Evolutionary conservation across 2,113 vertebrate species (phyloP).

Genomic region (Baryphthengus martii): DNA sequence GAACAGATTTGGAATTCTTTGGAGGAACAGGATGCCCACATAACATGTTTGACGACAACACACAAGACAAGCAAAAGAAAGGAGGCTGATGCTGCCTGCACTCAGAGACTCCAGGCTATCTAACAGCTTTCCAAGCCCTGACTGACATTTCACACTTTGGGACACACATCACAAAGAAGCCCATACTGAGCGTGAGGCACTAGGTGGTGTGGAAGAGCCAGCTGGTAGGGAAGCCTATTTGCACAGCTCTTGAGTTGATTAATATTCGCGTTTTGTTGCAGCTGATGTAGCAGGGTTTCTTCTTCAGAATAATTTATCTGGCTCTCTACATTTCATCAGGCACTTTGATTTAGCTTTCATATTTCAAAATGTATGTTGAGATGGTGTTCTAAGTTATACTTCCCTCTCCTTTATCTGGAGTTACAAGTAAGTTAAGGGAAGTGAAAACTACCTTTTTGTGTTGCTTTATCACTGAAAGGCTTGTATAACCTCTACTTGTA

Average conservation of each 20-base stretch:
- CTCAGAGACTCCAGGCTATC: not conserved
- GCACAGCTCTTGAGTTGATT: not conserved
- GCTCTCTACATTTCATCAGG: not conserved
- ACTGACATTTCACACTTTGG: fast-evolving
- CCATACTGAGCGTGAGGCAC: not conserved
- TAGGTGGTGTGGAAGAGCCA: conserved; percentile 41
- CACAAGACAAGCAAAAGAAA: not conserved
- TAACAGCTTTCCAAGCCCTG: not conserved
- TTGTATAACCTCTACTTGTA: not conserved
- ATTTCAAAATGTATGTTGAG: not conserved
- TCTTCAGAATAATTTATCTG: not conserved
- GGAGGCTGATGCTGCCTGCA: not conserved
- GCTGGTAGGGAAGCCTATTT: not conserved
- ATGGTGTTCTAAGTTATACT: not conserved
- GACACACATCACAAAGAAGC: not conserved
- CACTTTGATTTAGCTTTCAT: not conserved
- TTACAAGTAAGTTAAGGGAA: not conserved
- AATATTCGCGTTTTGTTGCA: not conserved
- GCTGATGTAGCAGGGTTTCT: not conserved
- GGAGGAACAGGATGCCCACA: not conserved
- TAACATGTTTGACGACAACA: not conserved
- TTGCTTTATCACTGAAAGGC: not conserved
- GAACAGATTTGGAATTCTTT: not conserved
- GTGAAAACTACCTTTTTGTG: not conserved
- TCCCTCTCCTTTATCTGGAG: not conserved